A percentile compares a stretch with the other conserved stretches of the same genome.
These are phyloP conservation scores for Chelon auratus DNA, from an alignment of 2,797 vertebrate genomes.

Conservation along the genomic window DNA sequence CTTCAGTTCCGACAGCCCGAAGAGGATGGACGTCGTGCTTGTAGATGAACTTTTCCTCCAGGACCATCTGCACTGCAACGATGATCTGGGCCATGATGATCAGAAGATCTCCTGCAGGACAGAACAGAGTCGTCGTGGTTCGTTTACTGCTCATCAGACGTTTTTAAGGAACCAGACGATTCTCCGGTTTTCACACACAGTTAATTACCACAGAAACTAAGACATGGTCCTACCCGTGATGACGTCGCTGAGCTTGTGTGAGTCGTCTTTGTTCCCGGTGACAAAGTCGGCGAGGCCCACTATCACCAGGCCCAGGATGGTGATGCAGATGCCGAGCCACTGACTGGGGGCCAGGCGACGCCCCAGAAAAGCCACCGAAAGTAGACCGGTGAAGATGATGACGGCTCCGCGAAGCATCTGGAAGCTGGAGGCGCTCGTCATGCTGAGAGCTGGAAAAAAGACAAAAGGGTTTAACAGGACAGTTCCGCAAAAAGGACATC, in stretches of 20 bases:
- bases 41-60: slow-evolving; percentile 96
- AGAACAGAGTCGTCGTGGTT: background rate
- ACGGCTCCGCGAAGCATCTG: slow-evolving; percentile 96
- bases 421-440: slow-evolving; percentile 97
- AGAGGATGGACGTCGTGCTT: slow-evolving; percentile 93
- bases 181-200: background rate
- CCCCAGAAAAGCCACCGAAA: slow-evolving; percentile 93
- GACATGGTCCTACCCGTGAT: slow-evolving; percentile 87
- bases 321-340: slow-evolving; percentile 91
- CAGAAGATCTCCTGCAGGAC: slow-evolving; percentile 89
- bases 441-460: slow-evolving; percentile 88
- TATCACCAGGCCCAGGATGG: slow-evolving; percentile 91
- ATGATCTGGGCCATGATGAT: slow-evolving; percentile 96
- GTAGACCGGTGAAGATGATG: slow-evolving; percentile 94
- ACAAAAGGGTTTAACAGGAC: rapidly evolving
- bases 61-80: slow-evolving; percentile 93
- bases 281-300: slow-evolving; percentile 92
- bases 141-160: background rate
- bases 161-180: background rate
- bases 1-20: slow-evolving; percentile 92
- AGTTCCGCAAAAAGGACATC: too few species aligned
- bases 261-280: slow-evolving; percentile 65
- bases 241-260: slow-evolving; percentile 88
- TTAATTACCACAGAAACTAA: background rate
- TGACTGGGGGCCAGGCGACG: slow-evolving; percentile 86